Evolutionary conservation across 1,140 invertebrate species (phyloP).

Genomic region (Bacillus rossius): DNA sequence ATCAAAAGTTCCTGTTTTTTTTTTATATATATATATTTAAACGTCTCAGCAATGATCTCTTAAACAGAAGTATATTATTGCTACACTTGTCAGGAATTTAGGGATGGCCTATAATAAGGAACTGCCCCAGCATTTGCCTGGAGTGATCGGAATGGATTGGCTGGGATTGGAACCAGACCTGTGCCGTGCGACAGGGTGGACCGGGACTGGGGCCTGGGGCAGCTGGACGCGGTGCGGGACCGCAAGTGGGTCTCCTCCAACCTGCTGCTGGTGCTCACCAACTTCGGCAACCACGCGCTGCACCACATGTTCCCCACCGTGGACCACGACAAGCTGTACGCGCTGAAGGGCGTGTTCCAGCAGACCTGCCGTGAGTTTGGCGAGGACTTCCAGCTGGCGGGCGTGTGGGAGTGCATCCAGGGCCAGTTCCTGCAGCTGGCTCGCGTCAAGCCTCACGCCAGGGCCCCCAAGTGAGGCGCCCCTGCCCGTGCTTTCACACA

Average conservation of each 20-base stretch:
- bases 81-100: no score
- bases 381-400: not conserved
- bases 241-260: slow-evolving; percentile 61
- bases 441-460: no score
- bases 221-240: slow-evolving; percentile 70
- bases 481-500: no score
- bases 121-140: no score
- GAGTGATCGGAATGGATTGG: no score
- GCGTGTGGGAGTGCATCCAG: not conserved
- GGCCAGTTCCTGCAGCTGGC: slow-evolving; percentile 7
- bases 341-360: slow-evolving; percentile 48
- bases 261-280: slow-evolving; percentile 59
- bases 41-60: no score
- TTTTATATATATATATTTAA: no score
- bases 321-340: slow-evolving; percentile 58
- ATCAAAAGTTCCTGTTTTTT: no score
- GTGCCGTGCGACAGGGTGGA: slow-evolving; percentile 50
- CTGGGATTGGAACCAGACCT: no score
- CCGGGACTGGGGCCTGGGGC: slow-evolving; percentile 71
- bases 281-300: slow-evolving; percentile 70
- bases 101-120: no score
- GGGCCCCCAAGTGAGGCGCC: no score
- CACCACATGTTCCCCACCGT: slow-evolving; percentile 80
- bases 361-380: slow-evolving; percentile 9
- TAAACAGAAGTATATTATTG: no score